These are phyloP conservation scores for Lepus timidus DNA, from an alignment of 2,113 vertebrate genomes.

Conservation along the genomic window DNA sequence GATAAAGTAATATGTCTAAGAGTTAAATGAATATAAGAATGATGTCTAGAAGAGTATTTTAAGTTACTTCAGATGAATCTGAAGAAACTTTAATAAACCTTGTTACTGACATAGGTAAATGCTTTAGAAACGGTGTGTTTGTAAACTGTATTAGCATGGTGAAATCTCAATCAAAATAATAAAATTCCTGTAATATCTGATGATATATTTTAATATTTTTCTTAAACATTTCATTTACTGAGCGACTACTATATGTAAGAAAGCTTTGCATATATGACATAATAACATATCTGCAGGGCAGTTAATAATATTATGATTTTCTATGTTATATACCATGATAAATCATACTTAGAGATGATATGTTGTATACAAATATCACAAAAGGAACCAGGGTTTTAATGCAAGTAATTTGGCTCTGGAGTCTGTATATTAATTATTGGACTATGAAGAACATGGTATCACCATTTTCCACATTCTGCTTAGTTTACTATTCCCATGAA, in stretches of 20 bases:
- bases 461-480: rapidly evolving
- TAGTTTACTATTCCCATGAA: neutral
- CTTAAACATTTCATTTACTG: neutral
- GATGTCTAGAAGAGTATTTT: constrained; percentile 32
- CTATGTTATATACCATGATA: neutral
- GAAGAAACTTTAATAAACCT: constrained; percentile 42
- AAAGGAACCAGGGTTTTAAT: neutral
- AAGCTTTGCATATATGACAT: neutral
- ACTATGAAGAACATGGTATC: neutral
- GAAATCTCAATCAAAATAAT: neutral
- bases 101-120: neutral
- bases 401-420: neutral
- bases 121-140: neutral
- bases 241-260: neutral
- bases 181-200: neutral
- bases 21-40: constrained; percentile 29
- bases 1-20: constrained; percentile 48
- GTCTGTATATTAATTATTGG: neutral
- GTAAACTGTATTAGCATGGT: neutral
- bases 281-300: neutral
- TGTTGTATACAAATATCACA: neutral
- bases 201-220: neutral
- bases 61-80: constrained; percentile 19
- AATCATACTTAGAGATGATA: neutral
- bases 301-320: neutral